Evolutionary conservation across 2,797 vertebrate genomes (phyloP).

Genomic region (Bradypus variegatus): DNA sequence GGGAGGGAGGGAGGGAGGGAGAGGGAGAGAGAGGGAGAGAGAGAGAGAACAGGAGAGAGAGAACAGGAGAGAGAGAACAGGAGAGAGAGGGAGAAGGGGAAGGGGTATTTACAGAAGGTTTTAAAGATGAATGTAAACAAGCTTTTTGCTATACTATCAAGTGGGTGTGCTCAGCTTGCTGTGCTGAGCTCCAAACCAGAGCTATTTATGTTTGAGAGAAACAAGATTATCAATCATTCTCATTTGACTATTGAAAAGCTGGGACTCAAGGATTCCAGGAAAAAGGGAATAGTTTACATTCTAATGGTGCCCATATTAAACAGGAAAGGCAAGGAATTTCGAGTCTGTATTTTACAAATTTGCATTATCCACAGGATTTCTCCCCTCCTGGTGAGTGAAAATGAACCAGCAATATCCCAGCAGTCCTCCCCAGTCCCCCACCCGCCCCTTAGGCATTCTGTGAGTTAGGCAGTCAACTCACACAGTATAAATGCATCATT

Average conservation of each 20-base stretch:
- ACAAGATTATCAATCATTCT: slow-evolving; percentile 51
- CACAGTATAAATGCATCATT: background rate
- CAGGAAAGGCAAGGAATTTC: slow-evolving; percentile 18
- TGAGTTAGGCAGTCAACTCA: slow-evolving; percentile 28
- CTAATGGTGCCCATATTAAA: slow-evolving; percentile 33
- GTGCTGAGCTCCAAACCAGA: slow-evolving; percentile 37
- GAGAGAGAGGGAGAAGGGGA: too few species aligned
- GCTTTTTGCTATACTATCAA: slow-evolving; percentile 32
- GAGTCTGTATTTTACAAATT: slow-evolving; percentile 43
- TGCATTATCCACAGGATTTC: slow-evolving; percentile 29
- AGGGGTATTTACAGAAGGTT: slow-evolving; percentile 21
- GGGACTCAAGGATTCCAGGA: slow-evolving; percentile 27
- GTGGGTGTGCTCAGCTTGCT: slow-evolving; percentile 42
- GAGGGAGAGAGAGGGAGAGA: too few species aligned
- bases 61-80: background rate
- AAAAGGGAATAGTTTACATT: slow-evolving; percentile 41
- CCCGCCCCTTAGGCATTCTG: background rate
- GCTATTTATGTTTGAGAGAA: slow-evolving; percentile 46
- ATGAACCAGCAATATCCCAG: slow-evolving; percentile 27
- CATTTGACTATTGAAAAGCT: slow-evolving; percentile 44
- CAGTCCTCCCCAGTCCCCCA: background rate
- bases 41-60: background rate
- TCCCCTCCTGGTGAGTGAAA: background rate
- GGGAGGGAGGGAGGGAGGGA: background rate
- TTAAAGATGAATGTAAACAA: slow-evolving; percentile 49